Percentiles rank a stretch among this genome's conserved stretches.
These are phyloP conservation scores for Mizuhopecten yessoensis DNA, from an alignment of 1,140 invertebrate genomes.

Conservation along the genomic window DNA sequence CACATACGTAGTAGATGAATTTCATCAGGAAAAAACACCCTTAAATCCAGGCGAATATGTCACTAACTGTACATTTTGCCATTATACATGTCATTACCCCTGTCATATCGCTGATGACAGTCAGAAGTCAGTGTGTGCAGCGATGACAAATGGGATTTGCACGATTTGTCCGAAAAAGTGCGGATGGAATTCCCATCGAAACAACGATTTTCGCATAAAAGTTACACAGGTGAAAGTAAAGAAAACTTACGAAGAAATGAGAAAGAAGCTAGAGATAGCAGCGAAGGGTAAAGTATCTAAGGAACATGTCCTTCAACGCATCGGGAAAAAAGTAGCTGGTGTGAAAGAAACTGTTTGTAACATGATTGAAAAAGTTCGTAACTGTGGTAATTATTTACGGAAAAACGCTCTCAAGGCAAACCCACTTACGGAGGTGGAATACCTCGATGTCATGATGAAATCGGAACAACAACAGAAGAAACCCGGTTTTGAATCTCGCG, in stretches of 20 bases:
- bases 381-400: background rate
- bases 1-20: slow-evolving; percentile 50
- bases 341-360: background rate
- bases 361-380: background rate
- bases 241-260: slow-evolving; percentile 56
- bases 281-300: background rate
- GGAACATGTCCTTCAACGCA: background rate
- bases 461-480: slow-evolving; percentile 15
- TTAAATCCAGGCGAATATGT: slow-evolving; percentile 60
- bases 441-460: background rate
- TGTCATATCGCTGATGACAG: slow-evolving; percentile 54
- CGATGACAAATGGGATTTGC: slow-evolving; percentile 55
- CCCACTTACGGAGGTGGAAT: background rate
- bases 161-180: slow-evolving; percentile 60
- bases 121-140: slow-evolving; percentile 54
- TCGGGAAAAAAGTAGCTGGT: background rate
- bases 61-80: slow-evolving; percentile 68
- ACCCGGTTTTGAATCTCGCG: background rate
- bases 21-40: slow-evolving; percentile 35
- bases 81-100: slow-evolving; percentile 66
- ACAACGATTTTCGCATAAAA: slow-evolving; percentile 55
- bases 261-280: slow-evolving; percentile 53
- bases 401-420: background rate
- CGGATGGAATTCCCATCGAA: slow-evolving; percentile 58
- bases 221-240: background rate